Evolutionary conservation across 2,888 invertebrate species (phyloP).

Genomic region (Spialia ferax): DNA sequence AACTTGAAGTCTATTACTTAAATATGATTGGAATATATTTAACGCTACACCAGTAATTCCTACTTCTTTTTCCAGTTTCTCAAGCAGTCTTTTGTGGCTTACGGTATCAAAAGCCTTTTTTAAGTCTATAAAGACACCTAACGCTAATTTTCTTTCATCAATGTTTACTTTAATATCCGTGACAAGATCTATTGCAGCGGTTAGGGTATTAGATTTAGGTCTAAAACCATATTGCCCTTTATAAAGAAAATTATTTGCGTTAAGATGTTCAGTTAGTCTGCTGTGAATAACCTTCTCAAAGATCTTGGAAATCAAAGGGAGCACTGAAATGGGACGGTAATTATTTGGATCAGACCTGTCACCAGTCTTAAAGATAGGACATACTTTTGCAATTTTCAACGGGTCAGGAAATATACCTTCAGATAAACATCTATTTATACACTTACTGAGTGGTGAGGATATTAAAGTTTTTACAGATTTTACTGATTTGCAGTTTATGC

Average conservation of each 20-base stretch:
- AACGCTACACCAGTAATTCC: constrained; percentile 16
- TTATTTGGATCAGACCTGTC: constrained; percentile 37
- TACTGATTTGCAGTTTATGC: no score
- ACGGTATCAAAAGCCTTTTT: no score
- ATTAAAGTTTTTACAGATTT: no score
- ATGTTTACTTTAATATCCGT: constrained; percentile 22
- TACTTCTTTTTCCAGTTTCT: neutral
- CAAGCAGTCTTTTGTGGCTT: neutral
- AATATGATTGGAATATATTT: constrained; percentile 33
- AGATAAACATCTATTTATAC: constrained; percentile 43
- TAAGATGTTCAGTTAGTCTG: neutral
- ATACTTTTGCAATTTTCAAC: constrained; percentile 36
- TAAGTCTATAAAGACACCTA: constrained; percentile 36
- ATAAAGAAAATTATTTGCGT: neutral
- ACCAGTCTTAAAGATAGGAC: constrained; percentile 41
- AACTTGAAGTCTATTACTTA: constrained; percentile 29
- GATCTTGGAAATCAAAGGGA: constrained; percentile 35
- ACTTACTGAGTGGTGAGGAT: no score
- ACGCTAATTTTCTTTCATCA: constrained; percentile 27
- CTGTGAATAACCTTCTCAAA: constrained; percentile 37
- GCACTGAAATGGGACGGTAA: constrained; percentile 41
- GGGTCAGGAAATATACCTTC: no score
- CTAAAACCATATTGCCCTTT: constrained; percentile 13
- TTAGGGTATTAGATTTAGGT: constrained; percentile 25
- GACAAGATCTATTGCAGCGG: constrained; percentile 24